Base-by-base conservation (phyloP, 2,888 invertebrate genomes). In the Mimachlamys varia region DNA sequence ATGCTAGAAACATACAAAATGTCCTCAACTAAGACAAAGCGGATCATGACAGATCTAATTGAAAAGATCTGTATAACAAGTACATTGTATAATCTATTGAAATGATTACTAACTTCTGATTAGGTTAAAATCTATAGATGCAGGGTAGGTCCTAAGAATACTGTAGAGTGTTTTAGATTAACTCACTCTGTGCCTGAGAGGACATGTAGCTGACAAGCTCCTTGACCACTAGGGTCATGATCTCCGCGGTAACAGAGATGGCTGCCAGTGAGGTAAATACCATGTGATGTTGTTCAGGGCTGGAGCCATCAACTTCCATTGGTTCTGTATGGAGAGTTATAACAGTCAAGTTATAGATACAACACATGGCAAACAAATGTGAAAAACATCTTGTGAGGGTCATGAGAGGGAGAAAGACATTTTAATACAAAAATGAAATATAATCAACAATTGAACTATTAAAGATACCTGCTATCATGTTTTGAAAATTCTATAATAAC, bases 251-350 rank as follows among this genome's bases (percentile, higher is more conserved):
- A 17, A 55, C 88, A 50, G 93, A 92, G 0, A 93, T 91, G 44
- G 90, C 91, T 17, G 93, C 88, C 58, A 93, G 37, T 44, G 91
- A 90, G 33, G 90, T 89, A 27, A 93, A 89, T 13, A 91, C 90
- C 87, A 50, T 55, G n/a, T 58, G 17, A n/a, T 50, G 50, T 15
- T 88, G 50, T 22, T 89, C 89, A 58, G 44, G 19, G 22, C 50
- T 62, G 37, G 15, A 0, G 13, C 91, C 91, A 22, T 91, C 91
- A 19, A 90, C 89, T 10, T 90, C 90, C 90, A 89, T 92, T n/a
- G 88, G 53, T 37, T 91, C 92, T 92, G 88, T 55, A 13, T 27
- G 44, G 15, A 88, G 37, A 58, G n/a, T 58, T 17, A 58, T 58
- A 22, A 58, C 38, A 17, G n/a, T 19, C 27, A 62, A n/a, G n/a